Evolutionary conservation across 2,113 vertebrate species (phyloP).

Genomic region (Tursiops truncatus): DNA sequence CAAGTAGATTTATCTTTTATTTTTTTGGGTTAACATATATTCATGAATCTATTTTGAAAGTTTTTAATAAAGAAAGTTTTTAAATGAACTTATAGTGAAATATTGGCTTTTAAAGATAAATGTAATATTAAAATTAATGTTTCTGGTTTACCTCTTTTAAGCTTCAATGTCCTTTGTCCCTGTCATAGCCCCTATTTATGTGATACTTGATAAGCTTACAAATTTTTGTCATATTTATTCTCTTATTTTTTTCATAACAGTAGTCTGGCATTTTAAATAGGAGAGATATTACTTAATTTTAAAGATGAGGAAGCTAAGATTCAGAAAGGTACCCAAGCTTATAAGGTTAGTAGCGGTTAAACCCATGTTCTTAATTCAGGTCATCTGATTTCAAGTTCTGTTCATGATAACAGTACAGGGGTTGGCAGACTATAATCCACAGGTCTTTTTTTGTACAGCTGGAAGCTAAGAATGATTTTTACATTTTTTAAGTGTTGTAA

Average conservation of each 20-base stretch:
- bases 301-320: not conserved
- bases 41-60: not conserved
- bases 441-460: not conserved
- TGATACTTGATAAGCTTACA: not conserved
- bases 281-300: not conserved
- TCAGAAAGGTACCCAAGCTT: not conserved
- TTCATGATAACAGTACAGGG: not conserved
- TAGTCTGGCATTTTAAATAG: not conserved
- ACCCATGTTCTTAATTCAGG: not conserved
- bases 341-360: not conserved
- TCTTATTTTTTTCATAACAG: not conserved
- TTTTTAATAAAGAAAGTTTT: not conserved
- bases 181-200: not conserved
- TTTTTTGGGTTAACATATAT: not conserved
- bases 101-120: not conserved
- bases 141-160: not conserved
- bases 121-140: not conserved
- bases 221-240: not conserved
- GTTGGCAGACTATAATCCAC: not conserved
- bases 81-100: not conserved
- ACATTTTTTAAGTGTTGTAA: not conserved
- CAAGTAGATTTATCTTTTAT: not conserved
- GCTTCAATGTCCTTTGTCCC: not conserved
- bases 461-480: not conserved
- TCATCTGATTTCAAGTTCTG: not conserved